These are phyloP conservation scores for Condylura cristata DNA, from an alignment of 2,113 vertebrate species.

Conservation along the genomic window DNA sequence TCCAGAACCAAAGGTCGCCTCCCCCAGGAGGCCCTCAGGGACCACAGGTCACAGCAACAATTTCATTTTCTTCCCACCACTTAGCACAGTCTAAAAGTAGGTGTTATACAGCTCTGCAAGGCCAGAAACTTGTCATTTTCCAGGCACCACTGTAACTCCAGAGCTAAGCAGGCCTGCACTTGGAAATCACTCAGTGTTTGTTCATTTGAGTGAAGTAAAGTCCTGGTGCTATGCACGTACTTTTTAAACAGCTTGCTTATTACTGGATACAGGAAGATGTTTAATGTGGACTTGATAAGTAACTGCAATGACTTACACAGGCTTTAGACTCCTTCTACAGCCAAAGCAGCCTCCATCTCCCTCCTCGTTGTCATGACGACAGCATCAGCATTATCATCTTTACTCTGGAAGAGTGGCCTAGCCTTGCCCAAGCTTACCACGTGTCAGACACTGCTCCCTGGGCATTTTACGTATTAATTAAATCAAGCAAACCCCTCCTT, in stretches of 20 bases:
- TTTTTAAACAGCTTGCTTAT: neutral
- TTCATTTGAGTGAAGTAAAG: neutral
- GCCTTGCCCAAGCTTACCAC: neutral
- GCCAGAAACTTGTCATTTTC: neutral
- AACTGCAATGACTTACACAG: neutral
- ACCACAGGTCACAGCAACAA: neutral
- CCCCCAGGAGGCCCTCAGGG: neutral
- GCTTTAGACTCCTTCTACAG: neutral
- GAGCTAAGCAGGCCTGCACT: neutral
- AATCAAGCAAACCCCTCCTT: neutral
- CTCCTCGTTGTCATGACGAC: neutral
- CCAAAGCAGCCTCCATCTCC: neutral
- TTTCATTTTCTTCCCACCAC: neutral
- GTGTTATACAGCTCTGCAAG: neutral
- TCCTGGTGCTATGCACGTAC: neutral
- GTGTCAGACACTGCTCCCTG: neutral
- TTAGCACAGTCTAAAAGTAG: neutral
- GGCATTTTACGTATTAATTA: no score
- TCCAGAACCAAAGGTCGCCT: slow-evolving; percentile 25
- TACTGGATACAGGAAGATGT: neutral
- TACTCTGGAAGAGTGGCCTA: neutral
- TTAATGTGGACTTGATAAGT: neutral
- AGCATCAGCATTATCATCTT: neutral
- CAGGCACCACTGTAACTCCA: neutral
- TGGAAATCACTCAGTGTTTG: neutral